phyloP scores from a whole-genome alignment of 2,888 invertebrate species.

The Unio pictorum region DNA sequence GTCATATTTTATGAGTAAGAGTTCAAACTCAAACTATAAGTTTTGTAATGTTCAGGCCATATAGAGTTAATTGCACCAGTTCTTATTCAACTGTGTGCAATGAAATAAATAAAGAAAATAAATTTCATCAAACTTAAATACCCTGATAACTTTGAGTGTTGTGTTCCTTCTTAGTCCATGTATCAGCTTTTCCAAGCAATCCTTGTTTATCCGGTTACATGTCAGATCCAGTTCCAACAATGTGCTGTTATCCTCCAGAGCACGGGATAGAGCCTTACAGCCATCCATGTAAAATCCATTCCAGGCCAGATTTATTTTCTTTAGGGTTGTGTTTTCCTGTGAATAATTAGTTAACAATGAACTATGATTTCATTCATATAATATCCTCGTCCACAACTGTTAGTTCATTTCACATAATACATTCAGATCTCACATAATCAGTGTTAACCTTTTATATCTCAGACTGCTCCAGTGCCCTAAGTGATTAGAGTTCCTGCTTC shows the following conservation, averaged over 20 bases:
- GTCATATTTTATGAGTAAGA: too few species aligned
- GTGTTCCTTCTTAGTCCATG: conserved; percentile 53
- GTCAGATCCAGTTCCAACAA: conserved; percentile 56
- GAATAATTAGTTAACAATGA: background rate
- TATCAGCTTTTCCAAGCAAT: conserved; percentile 54
- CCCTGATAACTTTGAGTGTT: conserved; percentile 50
- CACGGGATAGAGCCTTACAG: conserved; percentile 45
- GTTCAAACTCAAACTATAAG: too few species aligned
- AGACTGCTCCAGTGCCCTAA: too few species aligned
- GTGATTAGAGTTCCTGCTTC: too few species aligned
- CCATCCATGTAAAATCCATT: conserved; percentile 59
- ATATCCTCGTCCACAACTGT: background rate
- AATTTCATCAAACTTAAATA: conserved; percentile 13
- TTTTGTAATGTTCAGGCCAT: too few species aligned
- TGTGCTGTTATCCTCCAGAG: conserved; percentile 47
- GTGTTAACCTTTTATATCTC: too few species aligned
- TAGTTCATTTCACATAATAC: background rate
- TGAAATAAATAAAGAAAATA: background rate
- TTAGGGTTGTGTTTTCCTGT: conserved; percentile 51
- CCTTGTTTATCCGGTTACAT: conserved; percentile 60
- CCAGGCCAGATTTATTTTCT: conserved; percentile 55
- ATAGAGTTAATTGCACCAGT: too few species aligned
- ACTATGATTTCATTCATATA: background rate
- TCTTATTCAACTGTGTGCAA: background rate
- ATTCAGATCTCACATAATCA: background rate